Evolutionary conservation across 2,888 invertebrate species (phyloP).

Genomic region (Polietes domitor): DNA sequence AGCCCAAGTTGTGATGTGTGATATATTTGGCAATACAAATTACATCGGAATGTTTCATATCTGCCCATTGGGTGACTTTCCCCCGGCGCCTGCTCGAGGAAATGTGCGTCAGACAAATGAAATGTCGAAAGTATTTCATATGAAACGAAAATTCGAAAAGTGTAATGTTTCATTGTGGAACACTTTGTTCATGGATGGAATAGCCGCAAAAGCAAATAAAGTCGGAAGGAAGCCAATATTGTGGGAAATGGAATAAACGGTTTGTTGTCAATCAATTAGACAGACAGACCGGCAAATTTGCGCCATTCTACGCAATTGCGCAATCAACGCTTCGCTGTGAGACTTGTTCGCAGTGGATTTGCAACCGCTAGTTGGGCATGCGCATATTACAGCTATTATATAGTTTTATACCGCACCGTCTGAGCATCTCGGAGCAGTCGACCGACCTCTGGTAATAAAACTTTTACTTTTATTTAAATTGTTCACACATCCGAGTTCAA

Average conservation of each 20-base stretch:
- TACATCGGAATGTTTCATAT: neutral
- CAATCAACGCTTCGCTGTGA: neutral
- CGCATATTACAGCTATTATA: no score
- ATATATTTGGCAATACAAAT: no score
- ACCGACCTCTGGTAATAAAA: constrained; percentile 25
- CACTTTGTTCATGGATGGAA: neutral
- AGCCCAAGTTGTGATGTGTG: no score
- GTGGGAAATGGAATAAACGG: constrained; percentile 27
- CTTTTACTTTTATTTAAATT: constrained; percentile 61
- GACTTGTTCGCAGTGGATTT: neutral
- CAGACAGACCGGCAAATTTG: neutral
- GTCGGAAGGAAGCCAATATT: constrained; percentile 30
- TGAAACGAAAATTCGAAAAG: neutral
- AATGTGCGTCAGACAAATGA: neutral
- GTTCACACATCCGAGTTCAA: constrained; percentile 57
- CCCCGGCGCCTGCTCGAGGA: neutral
- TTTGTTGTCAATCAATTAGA: neutral
- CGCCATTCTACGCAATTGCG: constrained; percentile 1
- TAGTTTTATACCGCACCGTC: no score
- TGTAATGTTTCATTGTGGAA: neutral
- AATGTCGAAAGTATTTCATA: neutral
- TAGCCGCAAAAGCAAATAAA: neutral
- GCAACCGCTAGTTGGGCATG: neutral
- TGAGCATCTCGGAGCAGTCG: neutral
- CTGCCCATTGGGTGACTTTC: neutral